Evolutionary conservation across 2,888 invertebrate species (phyloP), one percentile per base, ranked within the genome.

Genomic region (Volucella inflata): DNA sequence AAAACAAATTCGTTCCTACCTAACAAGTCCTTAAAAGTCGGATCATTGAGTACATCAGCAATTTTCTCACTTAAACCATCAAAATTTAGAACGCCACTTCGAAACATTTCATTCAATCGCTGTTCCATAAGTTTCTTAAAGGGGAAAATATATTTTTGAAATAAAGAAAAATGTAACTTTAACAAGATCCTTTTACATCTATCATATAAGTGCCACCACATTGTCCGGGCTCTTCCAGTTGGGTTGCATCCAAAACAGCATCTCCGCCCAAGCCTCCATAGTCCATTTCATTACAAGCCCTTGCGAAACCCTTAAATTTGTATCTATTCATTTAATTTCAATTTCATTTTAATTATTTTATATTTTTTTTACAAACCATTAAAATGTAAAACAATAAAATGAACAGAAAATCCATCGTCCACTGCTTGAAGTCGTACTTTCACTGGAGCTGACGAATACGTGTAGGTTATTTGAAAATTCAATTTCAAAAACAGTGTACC

Each of bases 321-420:
- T 21, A 57, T 12, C 0, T 40, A 17, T 44, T 6, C 11, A 17
- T 4, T 40, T 59, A 6, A 30, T 30, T 30, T 30, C 44, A 44
- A 3, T 2, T 44, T 12, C 3, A 12, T 44, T 60, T 51, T 6
- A 40, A 67, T 17, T 17, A n/a, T 9, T 36, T 55, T 36, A 30
- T n/a, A 30, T 14, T 9, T n/a, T 17, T 40, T 40, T 17, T n/a
- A 67, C 65, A n/a, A 50, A 71, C 71, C 50, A 44, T 9, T 30
- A 14, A 17, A 14, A 30, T 42, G 12, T 30, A 51, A 30, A 42
- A 11, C 4, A 40, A 8, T 2, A 59, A 71, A 14, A 14, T 14
- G n/a, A 50, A 42, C 12, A 60, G 30, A 40, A 21, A 38, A 48
- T 17, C 2, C 59, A 70, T 70, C 6, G 8, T 48, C 21, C 40